Percentiles rank a stretch among this genome's conserved stretches.
Evolutionary conservation across 2,797 vertebrate species (phyloP).

Genomic region (Loriculus beryllinus): DNA sequence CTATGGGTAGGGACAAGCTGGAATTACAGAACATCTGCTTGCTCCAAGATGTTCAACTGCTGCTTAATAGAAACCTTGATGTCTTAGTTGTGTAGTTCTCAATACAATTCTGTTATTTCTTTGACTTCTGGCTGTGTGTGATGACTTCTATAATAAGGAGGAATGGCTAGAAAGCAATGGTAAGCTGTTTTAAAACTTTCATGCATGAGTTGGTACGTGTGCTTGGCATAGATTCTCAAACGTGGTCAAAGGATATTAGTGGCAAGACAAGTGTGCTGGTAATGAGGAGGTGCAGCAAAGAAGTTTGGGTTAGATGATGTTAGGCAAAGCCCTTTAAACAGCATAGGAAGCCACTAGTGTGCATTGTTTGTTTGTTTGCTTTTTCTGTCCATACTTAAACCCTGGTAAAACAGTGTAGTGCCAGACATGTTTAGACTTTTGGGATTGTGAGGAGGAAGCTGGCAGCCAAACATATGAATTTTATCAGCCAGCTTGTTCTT

Average conservation of each 20-base stretch:
- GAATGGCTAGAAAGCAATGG: slow-evolving; percentile 51
- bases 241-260: slow-evolving; percentile 18
- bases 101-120: slow-evolving; percentile 1
- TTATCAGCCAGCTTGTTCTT: slow-evolving; percentile 7
- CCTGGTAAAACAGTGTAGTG: background rate
- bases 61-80: slow-evolving; percentile 21
- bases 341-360: background rate
- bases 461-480: background rate
- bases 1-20: background rate
- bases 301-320: background rate
- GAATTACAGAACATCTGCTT: background rate
- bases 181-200: slow-evolving; percentile 36
- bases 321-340: background rate
- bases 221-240: slow-evolving; percentile 27
- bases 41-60: background rate
- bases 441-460: background rate
- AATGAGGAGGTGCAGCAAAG: background rate
- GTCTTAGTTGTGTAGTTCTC: slow-evolving; percentile 18
- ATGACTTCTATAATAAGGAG: slow-evolving; percentile 34
- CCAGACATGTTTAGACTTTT: background rate
- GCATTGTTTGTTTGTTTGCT: background rate
- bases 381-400: background rate
- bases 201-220: background rate
- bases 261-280: background rate
- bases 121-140: slow-evolving; percentile 2